Evolutionary conservation across 2,888 invertebrate genomes (phyloP).

Genomic region (Ophraella communa): DNA sequence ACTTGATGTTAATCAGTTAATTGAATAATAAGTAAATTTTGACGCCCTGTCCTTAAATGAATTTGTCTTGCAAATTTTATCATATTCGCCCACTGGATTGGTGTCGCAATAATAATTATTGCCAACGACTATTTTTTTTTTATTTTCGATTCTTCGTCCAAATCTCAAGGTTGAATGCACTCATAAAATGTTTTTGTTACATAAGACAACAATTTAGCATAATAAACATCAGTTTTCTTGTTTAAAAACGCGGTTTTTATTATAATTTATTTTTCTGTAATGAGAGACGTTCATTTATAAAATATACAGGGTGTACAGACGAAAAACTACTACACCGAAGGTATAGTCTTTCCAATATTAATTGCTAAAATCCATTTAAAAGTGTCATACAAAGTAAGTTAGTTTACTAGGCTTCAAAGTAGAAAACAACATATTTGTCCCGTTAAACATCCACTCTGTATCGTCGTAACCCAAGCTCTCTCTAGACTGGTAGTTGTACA

Average conservation of each 20-base stretch:
- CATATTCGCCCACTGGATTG: constrained; percentile 2
- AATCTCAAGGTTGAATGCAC: neutral
- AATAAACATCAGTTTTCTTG: neutral
- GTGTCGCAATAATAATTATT: neutral
- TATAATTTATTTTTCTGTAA: neutral
- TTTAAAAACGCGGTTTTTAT: neutral
- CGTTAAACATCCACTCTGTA: too few species aligned
- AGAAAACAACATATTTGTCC: too few species aligned
- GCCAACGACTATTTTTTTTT: neutral
- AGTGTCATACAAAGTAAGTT: too few species aligned
- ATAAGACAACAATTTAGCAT: neutral
- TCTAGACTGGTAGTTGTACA: too few species aligned
- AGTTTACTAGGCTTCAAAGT: too few species aligned
- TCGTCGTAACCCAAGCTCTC: too few species aligned
- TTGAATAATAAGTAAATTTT: constrained; percentile 8
- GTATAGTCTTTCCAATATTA: too few species aligned
- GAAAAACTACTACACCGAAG: too few species aligned
- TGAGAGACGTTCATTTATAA: neutral
- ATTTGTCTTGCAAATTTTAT: constrained; percentile 17
- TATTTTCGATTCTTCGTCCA: neutral
- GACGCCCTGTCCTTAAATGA: constrained; percentile 6
- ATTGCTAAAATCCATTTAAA: too few species aligned
- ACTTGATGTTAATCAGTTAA: constrained; percentile 17
- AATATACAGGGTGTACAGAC: neutral
- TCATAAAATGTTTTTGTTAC: neutral